Evolutionary conservation across 2,797 vertebrate species (phyloP).

Genomic region (Thaleichthys pacificus): DNA sequence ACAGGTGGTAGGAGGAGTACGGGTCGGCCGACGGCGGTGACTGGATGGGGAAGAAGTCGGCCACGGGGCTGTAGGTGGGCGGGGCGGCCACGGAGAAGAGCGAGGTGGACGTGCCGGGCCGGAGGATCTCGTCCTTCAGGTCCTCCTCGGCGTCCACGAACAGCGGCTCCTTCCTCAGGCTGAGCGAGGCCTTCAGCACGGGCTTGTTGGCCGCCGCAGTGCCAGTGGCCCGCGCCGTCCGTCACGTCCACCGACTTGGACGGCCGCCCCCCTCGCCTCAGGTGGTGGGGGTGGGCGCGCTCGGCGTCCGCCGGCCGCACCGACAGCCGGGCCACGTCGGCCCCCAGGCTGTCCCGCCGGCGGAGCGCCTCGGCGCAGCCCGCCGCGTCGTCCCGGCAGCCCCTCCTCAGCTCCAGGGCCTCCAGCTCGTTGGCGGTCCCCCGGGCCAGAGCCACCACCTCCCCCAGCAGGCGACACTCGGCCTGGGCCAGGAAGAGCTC

Average conservation of each 20-base stretch:
- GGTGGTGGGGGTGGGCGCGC: constrained; percentile 84
- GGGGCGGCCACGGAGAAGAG: constrained; percentile 84
- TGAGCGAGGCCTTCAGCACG: constrained; percentile 86
- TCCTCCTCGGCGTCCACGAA: constrained; percentile 86
- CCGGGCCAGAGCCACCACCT: constrained; percentile 89
- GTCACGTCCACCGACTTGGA: constrained; percentile 95
- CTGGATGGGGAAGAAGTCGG: constrained; percentile 83
- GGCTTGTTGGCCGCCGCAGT: constrained; percentile 85
- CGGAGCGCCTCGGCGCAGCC: constrained; percentile 89
- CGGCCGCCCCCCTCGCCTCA: constrained; percentile 89
- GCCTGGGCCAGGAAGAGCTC: constrained; percentile 94
- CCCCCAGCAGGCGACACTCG: constrained; percentile 91
- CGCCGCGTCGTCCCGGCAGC: constrained; percentile 82
- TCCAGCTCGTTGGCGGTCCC: constrained; percentile 89
- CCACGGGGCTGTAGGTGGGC: constrained; percentile 82
- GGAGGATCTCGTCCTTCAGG: constrained; percentile 90
- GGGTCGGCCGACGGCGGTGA: constrained; percentile 78
- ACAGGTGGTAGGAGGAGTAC: constrained; percentile 80
- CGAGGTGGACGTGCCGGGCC: constrained; percentile 83
- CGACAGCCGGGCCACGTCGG: constrained; percentile 80
- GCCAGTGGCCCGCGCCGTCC: constrained; percentile 91
- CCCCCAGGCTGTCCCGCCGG: constrained; percentile 82
- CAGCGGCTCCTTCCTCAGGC: constrained; percentile 88
- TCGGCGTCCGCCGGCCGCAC: constrained; percentile 88
- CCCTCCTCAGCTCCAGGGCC: constrained; percentile 83